Percentiles rank a stretch among this genome's conserved stretches.
phyloP scores from a whole-genome alignment of 2,113 vertebrate genomes.

The Oceanites oceanicus region DNA sequence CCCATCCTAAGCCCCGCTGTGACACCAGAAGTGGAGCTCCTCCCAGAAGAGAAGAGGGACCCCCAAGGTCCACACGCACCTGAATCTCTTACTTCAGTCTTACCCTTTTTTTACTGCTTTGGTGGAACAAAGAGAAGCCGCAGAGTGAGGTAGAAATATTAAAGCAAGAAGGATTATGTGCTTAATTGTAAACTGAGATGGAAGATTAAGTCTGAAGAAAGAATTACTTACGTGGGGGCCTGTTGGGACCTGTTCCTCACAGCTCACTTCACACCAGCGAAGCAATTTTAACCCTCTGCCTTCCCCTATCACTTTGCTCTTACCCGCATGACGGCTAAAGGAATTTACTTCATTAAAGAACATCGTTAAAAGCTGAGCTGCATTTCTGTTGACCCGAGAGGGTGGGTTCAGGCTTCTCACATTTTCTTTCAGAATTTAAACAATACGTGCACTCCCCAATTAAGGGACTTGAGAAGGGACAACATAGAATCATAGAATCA shows the following conservation, averaged over 20 bases:
- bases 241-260: not conserved
- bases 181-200: not conserved
- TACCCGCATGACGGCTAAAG: not conserved
- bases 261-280: not conserved
- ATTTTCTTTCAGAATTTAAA: not conserved
- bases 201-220: not conserved
- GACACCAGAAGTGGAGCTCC: not conserved
- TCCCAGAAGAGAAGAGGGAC: not conserved
- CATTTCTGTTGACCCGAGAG: not conserved
- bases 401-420: not conserved
- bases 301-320: not conserved
- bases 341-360: not conserved
- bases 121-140: not conserved
- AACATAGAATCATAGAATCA: too few relatives aligned
- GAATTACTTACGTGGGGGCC: not conserved
- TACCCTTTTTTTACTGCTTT: not conserved
- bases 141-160: not conserved
- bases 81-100: not conserved
- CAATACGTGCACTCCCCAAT: accelerated
- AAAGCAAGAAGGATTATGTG: not conserved
- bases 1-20: accelerated
- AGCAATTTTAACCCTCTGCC: not conserved
- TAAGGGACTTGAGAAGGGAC: not conserved
- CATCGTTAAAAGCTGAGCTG: not conserved
- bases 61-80: not conserved